phyloP scores from a whole-genome alignment of 2,888 invertebrate genomes.

The Chymomyza amoena region DNA sequence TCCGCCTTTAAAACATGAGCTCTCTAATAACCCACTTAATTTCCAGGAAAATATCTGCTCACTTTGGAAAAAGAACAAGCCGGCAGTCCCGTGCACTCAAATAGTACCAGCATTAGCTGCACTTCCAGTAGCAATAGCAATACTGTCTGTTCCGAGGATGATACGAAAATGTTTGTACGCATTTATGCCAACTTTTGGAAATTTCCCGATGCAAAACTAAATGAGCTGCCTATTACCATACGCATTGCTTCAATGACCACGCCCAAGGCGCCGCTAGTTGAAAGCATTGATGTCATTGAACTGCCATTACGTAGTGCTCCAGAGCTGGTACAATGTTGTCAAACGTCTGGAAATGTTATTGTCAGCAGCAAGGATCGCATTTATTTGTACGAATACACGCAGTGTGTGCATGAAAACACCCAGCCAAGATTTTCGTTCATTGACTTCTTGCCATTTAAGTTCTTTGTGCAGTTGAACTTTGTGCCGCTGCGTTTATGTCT shows the following conservation, averaged over 20 bases:
- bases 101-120: constrained; percentile 72
- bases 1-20: no score
- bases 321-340: constrained; percentile 83
- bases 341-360: constrained; percentile 76
- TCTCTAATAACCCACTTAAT: not conserved
- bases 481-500: constrained; percentile 81
- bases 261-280: constrained; percentile 83
- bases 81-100: constrained; percentile 74
- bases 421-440: constrained; percentile 82
- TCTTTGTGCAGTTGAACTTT: constrained; percentile 84
- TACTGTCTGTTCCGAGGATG: constrained; percentile 76
- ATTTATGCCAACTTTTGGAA: constrained; percentile 86
- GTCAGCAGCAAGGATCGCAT: constrained; percentile 77
- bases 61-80: constrained; percentile 76
- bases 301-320: constrained; percentile 83
- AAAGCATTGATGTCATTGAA: constrained; percentile 87
- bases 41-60: constrained; percentile 72
- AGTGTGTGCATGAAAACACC: constrained; percentile 84
- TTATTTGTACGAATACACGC: constrained; percentile 82
- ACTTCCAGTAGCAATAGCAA: constrained; percentile 76
- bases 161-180: constrained; percentile 80
- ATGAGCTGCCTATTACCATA: constrained; percentile 80
- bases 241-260: constrained; percentile 88
- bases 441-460: constrained; percentile 84
- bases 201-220: constrained; percentile 73